phyloP scores from a whole-genome alignment of 2,888 invertebrate genomes.

The Tenthredo mesomela region DNA sequence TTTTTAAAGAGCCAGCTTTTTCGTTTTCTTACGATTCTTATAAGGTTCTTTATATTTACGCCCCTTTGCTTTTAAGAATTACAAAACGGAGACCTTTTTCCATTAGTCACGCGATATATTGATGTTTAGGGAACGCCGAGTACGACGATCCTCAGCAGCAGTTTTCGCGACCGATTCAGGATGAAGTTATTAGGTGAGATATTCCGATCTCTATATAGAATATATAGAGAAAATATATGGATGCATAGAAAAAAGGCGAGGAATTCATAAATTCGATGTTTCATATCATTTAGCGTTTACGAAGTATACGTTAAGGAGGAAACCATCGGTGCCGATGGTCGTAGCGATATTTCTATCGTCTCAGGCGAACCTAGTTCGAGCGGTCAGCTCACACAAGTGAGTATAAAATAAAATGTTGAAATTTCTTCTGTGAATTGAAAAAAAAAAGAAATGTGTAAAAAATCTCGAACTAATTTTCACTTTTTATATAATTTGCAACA shows the following conservation, averaged over 20 bases:
- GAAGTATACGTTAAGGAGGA: slow-evolving; percentile 74
- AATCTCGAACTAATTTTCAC: neutral
- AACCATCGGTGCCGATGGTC: slow-evolving; percentile 58
- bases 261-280: neutral
- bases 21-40: too few relatives aligned
- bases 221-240: neutral
- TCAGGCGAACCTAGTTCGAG: slow-evolving; percentile 59
- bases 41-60: too few relatives aligned
- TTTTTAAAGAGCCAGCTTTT: too few relatives aligned
- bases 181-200: slow-evolving; percentile 70
- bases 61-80: neutral
- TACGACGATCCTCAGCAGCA: slow-evolving; percentile 68
- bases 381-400: slow-evolving; percentile 68
- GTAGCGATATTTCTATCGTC: slow-evolving; percentile 59
- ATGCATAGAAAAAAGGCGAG: neutral
- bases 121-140: slow-evolving; percentile 67
- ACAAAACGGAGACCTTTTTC: too few relatives aligned
- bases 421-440: neutral
- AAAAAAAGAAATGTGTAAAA: neutral
- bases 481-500: neutral
- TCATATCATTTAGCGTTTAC: slow-evolving; percentile 66
- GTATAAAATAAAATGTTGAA: neutral
- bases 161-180: slow-evolving; percentile 65
- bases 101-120: neutral
- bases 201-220: slow-evolving; percentile 7